Evolutionary conservation across 1,140 invertebrate genomes (phyloP).

Genomic region (Drosophila pruinosa): DNA sequence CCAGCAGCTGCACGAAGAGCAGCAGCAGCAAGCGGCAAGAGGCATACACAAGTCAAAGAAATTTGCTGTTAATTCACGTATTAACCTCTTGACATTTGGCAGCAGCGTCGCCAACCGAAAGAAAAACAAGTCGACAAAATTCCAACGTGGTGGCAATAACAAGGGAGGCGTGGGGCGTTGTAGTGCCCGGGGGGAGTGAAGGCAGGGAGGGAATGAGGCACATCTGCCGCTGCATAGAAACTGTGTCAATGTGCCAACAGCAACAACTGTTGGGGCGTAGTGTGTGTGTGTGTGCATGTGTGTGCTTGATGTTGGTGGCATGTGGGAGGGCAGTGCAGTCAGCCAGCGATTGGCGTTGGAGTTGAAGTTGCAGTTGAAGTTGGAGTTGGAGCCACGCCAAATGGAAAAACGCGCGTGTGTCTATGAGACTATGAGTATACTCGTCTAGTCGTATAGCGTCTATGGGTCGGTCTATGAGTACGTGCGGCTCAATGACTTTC

Average conservation of each 20-base stretch:
- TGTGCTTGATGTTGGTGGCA: slow-evolving; percentile 58
- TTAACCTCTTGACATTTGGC: slow-evolving; percentile 82
- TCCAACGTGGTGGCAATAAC: slow-evolving; percentile 50
- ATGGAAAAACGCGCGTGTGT: slow-evolving; percentile 45
- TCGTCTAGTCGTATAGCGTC: neutral
- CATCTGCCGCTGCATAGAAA: slow-evolving; percentile 70
- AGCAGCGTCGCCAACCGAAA: slow-evolving; percentile 63
- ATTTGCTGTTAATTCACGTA: slow-evolving; percentile 82
- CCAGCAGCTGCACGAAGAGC: slow-evolving; percentile 66
- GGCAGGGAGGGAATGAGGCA: slow-evolving; percentile 42
- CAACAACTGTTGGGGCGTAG: slow-evolving; percentile 59
- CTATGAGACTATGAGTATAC: neutral
- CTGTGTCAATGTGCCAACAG: slow-evolving; percentile 73
- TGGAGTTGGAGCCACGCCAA: slow-evolving; percentile 65
- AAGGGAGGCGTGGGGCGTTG: neutral
- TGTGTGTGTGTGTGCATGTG: slow-evolving; percentile 30
- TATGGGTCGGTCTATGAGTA: slow-evolving; percentile 57
- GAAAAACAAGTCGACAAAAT: slow-evolving; percentile 75
- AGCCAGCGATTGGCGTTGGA: slow-evolving; percentile 10
- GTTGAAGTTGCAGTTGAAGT: slow-evolving; percentile 36
- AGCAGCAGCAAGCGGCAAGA: slow-evolving; percentile 32
- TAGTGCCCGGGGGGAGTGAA: neutral
- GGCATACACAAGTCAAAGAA: slow-evolving; percentile 78
- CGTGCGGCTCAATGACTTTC: slow-evolving; percentile 78
- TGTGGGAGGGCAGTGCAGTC: slow-evolving; percentile 66